Conservation (phyloP, 2,888 invertebrate species). For the Zonitis immaculata region DNA sequence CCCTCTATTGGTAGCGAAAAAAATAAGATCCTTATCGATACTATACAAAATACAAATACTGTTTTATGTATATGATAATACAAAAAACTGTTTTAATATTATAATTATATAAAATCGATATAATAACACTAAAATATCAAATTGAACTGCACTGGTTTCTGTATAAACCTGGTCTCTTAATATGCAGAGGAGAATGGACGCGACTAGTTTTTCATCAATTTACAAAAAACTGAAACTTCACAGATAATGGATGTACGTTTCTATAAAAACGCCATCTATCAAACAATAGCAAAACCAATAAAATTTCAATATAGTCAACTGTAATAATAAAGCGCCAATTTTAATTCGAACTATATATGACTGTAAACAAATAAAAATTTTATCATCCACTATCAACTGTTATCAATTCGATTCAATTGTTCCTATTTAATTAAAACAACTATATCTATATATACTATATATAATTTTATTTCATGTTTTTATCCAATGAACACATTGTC, state of each 20-base stretch:
- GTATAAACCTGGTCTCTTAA: slow-evolving; percentile 34
- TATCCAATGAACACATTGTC: slow-evolving; percentile 50
- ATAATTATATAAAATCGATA: slow-evolving; percentile 11
- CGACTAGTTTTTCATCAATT: slow-evolving; percentile 46
- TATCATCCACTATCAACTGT: too few relatives aligned
- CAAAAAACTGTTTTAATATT: slow-evolving; percentile 5
- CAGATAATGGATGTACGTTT: slow-evolving; percentile 33
- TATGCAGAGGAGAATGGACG: slow-evolving; percentile 41
- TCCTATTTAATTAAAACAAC: too few relatives aligned
- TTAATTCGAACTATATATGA: too few relatives aligned
- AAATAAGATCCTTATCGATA: slow-evolving; percentile 26
- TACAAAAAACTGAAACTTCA: slow-evolving; percentile 45
- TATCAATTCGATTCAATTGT: too few relatives aligned
- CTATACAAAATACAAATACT: neutral
- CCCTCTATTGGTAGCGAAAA: slow-evolving; percentile 44
- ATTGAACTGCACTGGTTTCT: slow-evolving; percentile 29
- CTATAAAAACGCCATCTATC: slow-evolving; percentile 22
- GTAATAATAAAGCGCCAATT: neutral
- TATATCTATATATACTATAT: slow-evolving; percentile 32
- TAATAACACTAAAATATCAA: slow-evolving; percentile 17
- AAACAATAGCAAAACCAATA: slow-evolving; percentile 4
- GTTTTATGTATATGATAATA: neutral
- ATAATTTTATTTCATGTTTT: slow-evolving; percentile 45
- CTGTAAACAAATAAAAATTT: too few relatives aligned
- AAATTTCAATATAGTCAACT: neutral